Conservation (phyloP, 2,797 vertebrate species). For the Pempheris klunzingeri region DNA sequence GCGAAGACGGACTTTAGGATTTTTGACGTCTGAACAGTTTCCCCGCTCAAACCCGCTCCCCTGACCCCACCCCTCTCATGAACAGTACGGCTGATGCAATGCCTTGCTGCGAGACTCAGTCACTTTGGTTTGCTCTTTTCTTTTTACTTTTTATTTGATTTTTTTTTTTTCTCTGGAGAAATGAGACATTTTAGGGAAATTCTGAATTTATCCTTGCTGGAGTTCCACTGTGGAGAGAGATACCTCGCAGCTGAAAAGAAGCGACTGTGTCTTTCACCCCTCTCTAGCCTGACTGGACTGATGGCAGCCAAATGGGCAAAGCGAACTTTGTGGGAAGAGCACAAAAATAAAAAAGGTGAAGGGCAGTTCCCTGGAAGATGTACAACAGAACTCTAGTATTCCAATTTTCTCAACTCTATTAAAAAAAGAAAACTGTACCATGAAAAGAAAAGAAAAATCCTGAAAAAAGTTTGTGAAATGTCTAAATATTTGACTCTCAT, state of each 20-base stretch:
- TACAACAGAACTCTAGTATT: conserved; percentile 87
- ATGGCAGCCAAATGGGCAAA: conserved; percentile 72
- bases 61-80: conserved; percentile 41
- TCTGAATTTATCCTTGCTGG: conserved; percentile 66
- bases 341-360: conserved; percentile 69
- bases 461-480: conserved; percentile 90
- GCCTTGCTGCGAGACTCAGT: conserved; percentile 64
- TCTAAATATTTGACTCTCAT: conserved; percentile 91
- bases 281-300: conserved; percentile 74
- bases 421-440: conserved; percentile 86
- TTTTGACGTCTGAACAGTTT: conserved; percentile 67
- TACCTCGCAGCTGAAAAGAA: conserved; percentile 66
- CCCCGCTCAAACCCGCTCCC: conserved; percentile 33
- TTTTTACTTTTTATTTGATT: conserved; percentile 44
- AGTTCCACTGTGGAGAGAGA: conserved; percentile 71
- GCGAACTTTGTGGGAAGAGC: conserved; percentile 74
- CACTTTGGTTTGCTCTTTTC: conserved; percentile 60
- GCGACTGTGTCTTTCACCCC: conserved; percentile 66
- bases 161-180: conserved; percentile 70
- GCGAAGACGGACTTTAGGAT: conserved; percentile 70
- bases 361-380: conserved; percentile 76
- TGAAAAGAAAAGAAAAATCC: conserved; percentile 85
- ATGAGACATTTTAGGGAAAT: conserved; percentile 74
- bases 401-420: conserved; percentile 87
- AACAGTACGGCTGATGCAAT: conserved; percentile 62